Conservation (phyloP, 2,888 invertebrate species). For the Odontocolon sp. region DNA sequence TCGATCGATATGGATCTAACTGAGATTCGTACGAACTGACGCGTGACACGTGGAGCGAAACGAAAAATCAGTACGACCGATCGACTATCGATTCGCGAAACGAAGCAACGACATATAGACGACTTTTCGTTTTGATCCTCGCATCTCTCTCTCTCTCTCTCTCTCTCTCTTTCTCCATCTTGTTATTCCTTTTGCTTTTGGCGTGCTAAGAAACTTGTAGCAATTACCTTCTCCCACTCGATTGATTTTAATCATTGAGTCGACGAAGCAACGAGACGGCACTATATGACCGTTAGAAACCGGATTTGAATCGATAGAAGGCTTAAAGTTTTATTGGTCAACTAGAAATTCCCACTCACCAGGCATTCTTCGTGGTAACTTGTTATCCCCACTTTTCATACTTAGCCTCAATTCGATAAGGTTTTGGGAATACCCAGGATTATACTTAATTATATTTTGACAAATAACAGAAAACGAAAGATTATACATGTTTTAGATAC, state of each 20-base stretch:
- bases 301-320: background rate
- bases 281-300: background rate
- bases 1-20: constrained; percentile 28
- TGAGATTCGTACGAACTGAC: background rate
- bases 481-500: too few relatives aligned
- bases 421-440: too few relatives aligned
- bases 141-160: background rate
- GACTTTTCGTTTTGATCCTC: background rate
- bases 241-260: constrained; percentile 11
- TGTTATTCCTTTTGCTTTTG: too few relatives aligned
- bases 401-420: too few relatives aligned
- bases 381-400: too few relatives aligned
- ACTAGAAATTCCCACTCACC: too few relatives aligned
- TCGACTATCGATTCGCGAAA: background rate
- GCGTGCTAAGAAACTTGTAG: constrained; percentile 11
- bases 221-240: constrained; percentile 26
- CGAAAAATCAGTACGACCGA: background rate
- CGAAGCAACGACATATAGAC: background rate
- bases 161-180: background rate
- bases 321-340: too few relatives aligned
- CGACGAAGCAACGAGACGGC: background rate
- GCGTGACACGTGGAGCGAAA: constrained; percentile 6
- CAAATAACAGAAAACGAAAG: too few relatives aligned
- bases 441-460: too few relatives aligned
- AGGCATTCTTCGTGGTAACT: background rate